A percentile compares a stretch with the other conserved stretches of the same genome.
Conservation (phyloP, 2,888 invertebrate genomes). For the Drosophila monieri region DNA sequence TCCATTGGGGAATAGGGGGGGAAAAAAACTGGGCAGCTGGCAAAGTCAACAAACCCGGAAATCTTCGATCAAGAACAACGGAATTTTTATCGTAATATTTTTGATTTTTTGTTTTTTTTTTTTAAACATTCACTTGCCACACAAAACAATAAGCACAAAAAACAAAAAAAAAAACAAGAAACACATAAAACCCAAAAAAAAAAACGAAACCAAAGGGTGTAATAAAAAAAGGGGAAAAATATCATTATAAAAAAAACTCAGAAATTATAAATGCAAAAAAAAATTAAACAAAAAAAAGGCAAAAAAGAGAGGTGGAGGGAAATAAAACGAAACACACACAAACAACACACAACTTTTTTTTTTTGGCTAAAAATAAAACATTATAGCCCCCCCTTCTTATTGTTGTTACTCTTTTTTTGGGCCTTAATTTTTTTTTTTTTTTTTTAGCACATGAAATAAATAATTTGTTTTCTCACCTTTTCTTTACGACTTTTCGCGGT, state of each 20-base stretch:
- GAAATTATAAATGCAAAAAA: conserved; percentile 23
- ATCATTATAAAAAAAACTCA: conserved; percentile 13
- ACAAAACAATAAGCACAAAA: conserved; percentile 28
- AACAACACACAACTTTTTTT: conserved; percentile 44
- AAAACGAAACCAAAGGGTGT: conserved; percentile 25
- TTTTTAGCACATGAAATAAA: conserved; percentile 58
- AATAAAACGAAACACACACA: conserved; percentile 40
- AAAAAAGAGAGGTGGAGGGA: conserved; percentile 7
- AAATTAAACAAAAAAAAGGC: neutral
- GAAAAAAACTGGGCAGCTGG: conserved; percentile 38
- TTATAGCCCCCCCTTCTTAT: neutral
- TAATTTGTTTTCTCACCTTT: conserved; percentile 65
- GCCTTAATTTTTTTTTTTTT: conserved; percentile 32
- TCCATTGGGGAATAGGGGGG: no score
- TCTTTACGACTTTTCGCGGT: conserved; percentile 52
- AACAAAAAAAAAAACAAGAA: conserved; percentile 4
- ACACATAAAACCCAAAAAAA: conserved; percentile 26
- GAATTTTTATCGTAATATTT: conserved; percentile 61
- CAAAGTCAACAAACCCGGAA: conserved; percentile 81
- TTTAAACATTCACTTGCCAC: conserved; percentile 45
- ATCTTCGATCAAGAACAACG: conserved; percentile 64
- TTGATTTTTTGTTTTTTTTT: conserved; percentile 31
- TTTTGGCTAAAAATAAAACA: conserved; percentile 60
- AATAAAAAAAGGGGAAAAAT: conserved; percentile 18
- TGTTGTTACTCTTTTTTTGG: conserved; percentile 17